phyloP scores from a whole-genome alignment of 2,888 invertebrate genomes.

The Eueremaeus valkanovi region DNA sequence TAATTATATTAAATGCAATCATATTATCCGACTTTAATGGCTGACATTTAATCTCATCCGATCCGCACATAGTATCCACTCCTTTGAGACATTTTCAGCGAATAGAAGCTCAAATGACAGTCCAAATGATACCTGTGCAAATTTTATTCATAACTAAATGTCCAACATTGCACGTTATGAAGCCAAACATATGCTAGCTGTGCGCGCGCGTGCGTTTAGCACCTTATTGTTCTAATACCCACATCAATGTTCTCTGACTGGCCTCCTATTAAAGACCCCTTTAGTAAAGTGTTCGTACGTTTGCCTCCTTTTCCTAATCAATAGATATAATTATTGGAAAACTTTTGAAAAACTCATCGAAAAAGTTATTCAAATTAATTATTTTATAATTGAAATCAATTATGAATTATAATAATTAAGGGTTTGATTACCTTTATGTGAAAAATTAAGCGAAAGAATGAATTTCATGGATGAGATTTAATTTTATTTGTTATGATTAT shows the following conservation, averaged over 20 bases:
- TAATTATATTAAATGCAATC: neutral
- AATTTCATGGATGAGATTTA: neutral
- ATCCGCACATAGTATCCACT: neutral
- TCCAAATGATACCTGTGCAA: neutral
- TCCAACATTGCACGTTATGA: neutral
- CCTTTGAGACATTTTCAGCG: neutral
- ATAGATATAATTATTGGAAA: too few relatives aligned
- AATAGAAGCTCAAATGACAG: neutral
- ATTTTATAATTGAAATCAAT: too few relatives aligned
- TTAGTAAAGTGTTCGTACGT: neutral
- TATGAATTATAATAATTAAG: too few relatives aligned
- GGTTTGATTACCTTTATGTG: neutral
- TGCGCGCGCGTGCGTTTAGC: neutral
- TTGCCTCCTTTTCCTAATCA: neutral
- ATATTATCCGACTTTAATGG: neutral
- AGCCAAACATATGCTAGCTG: neutral
- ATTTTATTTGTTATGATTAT: too few relatives aligned
- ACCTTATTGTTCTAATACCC: neutral
- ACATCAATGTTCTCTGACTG: neutral
- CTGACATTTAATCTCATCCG: conserved; percentile 3
- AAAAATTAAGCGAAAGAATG: neutral
- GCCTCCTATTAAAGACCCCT: neutral
- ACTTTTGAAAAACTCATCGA: too few relatives aligned
- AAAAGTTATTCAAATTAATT: too few relatives aligned
- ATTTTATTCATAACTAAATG: neutral